Percentiles rank a stretch among this genome's conserved stretches.
Conservation (phyloP, 1,140 invertebrate species). For the Drosophila yakuba region DNA sequence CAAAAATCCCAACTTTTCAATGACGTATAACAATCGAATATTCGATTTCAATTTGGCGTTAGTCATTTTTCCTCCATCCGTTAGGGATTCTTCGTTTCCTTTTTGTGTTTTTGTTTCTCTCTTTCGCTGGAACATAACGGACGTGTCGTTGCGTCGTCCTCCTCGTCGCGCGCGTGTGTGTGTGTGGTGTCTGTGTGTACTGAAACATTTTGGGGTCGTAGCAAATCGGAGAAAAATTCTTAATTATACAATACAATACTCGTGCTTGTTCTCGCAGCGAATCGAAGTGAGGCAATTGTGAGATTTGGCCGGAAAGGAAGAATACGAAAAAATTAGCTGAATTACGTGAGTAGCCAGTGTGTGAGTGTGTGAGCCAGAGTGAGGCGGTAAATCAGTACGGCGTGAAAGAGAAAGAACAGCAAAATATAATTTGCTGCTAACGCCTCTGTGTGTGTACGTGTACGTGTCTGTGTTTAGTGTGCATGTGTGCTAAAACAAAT, state of each 20-base stretch:
- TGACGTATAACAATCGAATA: not conserved
- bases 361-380: slow-evolving; percentile 54
- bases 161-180: slow-evolving; percentile 50
- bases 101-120: slow-evolving; percentile 14
- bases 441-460: slow-evolving; percentile 29
- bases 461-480: slow-evolving; percentile 20
- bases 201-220: slow-evolving; percentile 37
- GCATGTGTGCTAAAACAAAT: slow-evolving; percentile 52
- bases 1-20: too few species aligned
- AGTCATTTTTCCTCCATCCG: slow-evolving; percentile 2
- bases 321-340: slow-evolving; percentile 26
- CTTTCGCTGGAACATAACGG: slow-evolving; percentile 47
- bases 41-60: slow-evolving; percentile 1
- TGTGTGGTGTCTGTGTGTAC: slow-evolving; percentile 56
- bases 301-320: slow-evolving; percentile 37
- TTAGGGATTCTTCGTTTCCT: slow-evolving; percentile 7
- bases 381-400: slow-evolving; percentile 69
- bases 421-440: slow-evolving; percentile 57
- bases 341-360: slow-evolving; percentile 67
- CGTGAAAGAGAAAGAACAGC: slow-evolving; percentile 41
- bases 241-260: slow-evolving; percentile 74
- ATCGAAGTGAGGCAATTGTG: slow-evolving; percentile 36
- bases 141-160: slow-evolving; percentile 50
- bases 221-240: slow-evolving; percentile 47
- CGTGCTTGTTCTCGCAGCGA: slow-evolving; percentile 42